phyloP scores from a whole-genome alignment of 92 coral and sea anemone species.

The Blastomussa wellsi region DNA sequence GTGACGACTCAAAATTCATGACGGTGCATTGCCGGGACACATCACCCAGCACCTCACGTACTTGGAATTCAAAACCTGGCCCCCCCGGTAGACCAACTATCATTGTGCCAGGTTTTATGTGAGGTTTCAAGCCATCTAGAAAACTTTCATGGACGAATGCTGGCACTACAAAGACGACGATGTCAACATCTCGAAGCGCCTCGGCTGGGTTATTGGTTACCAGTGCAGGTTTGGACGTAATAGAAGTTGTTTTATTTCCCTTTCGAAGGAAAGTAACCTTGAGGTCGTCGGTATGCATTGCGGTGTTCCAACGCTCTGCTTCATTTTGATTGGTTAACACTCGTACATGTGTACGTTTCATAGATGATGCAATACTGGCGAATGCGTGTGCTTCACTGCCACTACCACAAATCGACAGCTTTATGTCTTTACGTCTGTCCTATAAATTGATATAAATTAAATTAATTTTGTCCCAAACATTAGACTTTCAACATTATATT shows the following conservation, averaged over 20 bases:
- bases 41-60: conserved; percentile 49
- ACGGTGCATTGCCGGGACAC: conserved; percentile 47
- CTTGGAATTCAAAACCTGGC: conserved; percentile 62
- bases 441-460: not conserved
- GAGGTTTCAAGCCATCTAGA: conserved; percentile 44
- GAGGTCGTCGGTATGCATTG: conserved; percentile 30
- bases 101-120: conserved; percentile 60
- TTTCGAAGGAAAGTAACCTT: conserved; percentile 38
- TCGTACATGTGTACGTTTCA: conserved; percentile 49
- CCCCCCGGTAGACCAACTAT: conserved; percentile 75
- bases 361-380: conserved; percentile 62
- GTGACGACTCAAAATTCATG: conserved; percentile 64
- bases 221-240: conserved; percentile 44
- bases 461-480: too few relatives aligned
- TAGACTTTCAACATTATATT: not conserved
- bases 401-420: conserved; percentile 62
- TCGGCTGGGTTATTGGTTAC: conserved; percentile 65
- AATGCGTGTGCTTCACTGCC: conserved; percentile 63
- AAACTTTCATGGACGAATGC: conserved; percentile 62
- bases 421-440: conserved; percentile 12
- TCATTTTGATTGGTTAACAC: conserved; percentile 52
- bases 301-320: conserved; percentile 60
- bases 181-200: conserved; percentile 64
- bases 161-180: conserved; percentile 62
- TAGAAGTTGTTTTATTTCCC: conserved; percentile 25